These are phyloP conservation scores for Drosophila cyrtoloma DNA, from an alignment of 2,888 invertebrate species.

Conservation along the genomic window DNA sequence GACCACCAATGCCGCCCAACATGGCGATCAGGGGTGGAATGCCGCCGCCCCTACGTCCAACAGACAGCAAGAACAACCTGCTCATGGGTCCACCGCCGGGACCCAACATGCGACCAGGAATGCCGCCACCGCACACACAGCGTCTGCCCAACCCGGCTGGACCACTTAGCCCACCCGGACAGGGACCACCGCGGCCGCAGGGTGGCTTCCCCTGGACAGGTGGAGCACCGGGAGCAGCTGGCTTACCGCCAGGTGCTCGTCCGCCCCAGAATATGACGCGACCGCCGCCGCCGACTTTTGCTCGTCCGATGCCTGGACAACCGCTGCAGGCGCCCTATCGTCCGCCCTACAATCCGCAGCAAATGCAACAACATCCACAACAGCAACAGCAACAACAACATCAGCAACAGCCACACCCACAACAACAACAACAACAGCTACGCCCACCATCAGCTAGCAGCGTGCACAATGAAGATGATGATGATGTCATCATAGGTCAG, in stretches of 20 bases:
- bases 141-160: conserved; percentile 71
- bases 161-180: conserved; percentile 80
- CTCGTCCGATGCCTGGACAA: conserved; percentile 73
- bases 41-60: conserved; percentile 84
- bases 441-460: conserved; percentile 70
- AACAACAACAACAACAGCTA: conserved; percentile 64
- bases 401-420: conserved; percentile 56
- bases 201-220: conserved; percentile 77
- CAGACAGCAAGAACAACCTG: conserved; percentile 86
- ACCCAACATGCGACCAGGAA: conserved; percentile 63
- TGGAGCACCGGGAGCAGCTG: conserved; percentile 40
- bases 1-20: conserved; percentile 80
- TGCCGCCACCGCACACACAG: conserved; percentile 71
- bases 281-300: conserved; percentile 71
- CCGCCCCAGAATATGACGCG: conserved; percentile 69
- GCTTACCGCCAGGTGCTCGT: conserved; percentile 61
- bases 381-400: conserved; percentile 67
- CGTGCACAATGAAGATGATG: conserved; percentile 82
- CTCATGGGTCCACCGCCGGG: conserved; percentile 77
- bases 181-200: conserved; percentile 81
- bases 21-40: conserved; percentile 70
- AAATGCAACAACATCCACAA: conserved; percentile 50
- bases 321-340: conserved; percentile 80
- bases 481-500: conserved; percentile 85
- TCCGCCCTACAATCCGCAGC: conserved; percentile 74